Evolutionary conservation across 2,797 vertebrate genomes (phyloP), one percentile per base, ranked within the genome.

Genomic region (Hydrolagus colliei): DNA sequence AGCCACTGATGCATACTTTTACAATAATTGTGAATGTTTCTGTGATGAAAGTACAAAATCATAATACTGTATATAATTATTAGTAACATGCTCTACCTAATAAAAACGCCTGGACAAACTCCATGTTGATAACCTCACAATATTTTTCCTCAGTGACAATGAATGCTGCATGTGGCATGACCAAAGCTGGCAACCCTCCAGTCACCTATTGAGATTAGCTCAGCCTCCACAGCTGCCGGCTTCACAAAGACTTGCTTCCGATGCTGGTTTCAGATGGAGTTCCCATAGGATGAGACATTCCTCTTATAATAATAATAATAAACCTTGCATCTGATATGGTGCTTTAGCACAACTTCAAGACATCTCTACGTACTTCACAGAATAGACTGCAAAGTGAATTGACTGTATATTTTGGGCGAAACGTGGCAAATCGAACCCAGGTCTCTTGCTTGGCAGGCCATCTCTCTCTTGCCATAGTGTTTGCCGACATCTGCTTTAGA

Each of bases 21-120:
- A 20, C 61, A 11, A 77, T 59, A 77, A 61, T 20, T 77, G 75
- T 77, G 61, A 77, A 76, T 76, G 74, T 76, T 76, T 76, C 74
- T 77, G 61, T 77, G 52, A 59, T 77, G 75, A 61, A 77, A 61
- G 61, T 77, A 77, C 75, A 77, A 41, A 59, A 61, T 77, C 75
- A 77, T 52, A 77, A 77, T 77, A 52, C 41, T 52, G 6, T 52
- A 77, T 77, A 77, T 77, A 77, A 77, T 77, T 77, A 77, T 59
- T 77, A 59, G 75, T 77, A 77, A 77, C 18, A 59, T 77, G n/a
- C 75, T 59, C 75, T 52, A 59, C 75, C 75, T 77, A 77, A 20
- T 41, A 77, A 77, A 77, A 41, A 77, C 61, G 75, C 75, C 75
- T 77, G 75, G 75, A 77, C 75, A 77, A 77, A 77, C 75, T 77